phyloP scores from a whole-genome alignment of 2,113 vertebrate species.

The Cryptotis parvus region DNA sequence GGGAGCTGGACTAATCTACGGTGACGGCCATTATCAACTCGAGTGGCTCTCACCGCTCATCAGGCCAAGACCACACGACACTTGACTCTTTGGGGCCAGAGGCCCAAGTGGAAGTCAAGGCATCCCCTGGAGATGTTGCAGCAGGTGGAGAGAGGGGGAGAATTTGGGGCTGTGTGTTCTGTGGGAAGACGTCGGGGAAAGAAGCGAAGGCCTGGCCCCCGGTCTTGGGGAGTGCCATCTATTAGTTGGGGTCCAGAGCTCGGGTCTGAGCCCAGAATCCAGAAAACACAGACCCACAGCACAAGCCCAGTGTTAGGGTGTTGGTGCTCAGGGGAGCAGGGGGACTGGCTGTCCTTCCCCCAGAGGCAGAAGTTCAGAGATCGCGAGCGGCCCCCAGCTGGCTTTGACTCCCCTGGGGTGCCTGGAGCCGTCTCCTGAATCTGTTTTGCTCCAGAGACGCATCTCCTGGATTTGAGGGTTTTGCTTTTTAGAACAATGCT shows the following conservation, averaged over 20 bases:
- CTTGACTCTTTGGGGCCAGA: neutral
- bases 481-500: neutral
- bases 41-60: neutral
- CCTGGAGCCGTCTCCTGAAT: neutral
- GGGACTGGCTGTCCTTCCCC: neutral
- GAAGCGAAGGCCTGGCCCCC: no score
- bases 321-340: neutral
- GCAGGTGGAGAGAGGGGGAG: neutral
- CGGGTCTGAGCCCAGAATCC: neutral
- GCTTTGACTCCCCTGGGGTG: neutral
- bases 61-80: neutral
- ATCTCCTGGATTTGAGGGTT: no score
- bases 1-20: neutral
- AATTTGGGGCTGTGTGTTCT: neutral
- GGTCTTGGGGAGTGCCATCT: no score
- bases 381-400: neutral
- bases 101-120: rapidly evolving
- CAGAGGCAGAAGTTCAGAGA: neutral
- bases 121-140: no score
- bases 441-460: rapidly evolving
- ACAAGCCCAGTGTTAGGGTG: neutral
- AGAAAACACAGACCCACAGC: neutral
- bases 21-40: neutral
- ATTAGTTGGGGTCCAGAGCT: neutral
- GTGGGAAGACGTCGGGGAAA: neutral